These are phyloP conservation scores for Oligia strigilis DNA, from an alignment of 2,888 invertebrate genomes.

Conservation along the genomic window DNA sequence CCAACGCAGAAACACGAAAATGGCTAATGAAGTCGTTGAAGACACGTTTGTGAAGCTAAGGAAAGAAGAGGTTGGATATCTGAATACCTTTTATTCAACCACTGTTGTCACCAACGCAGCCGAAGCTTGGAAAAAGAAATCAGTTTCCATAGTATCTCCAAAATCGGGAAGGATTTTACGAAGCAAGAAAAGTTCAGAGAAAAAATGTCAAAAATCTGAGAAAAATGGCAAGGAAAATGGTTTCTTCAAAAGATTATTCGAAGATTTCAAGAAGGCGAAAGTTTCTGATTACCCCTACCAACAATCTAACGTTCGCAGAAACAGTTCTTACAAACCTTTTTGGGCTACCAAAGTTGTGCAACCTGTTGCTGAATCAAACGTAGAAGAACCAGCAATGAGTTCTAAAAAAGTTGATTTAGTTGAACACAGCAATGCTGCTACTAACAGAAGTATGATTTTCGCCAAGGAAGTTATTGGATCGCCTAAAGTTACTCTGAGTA, in stretches of 20 bases:
- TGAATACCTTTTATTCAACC: constrained; percentile 76
- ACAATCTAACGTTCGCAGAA: constrained; percentile 77
- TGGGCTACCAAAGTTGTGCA: constrained; percentile 82
- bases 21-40: constrained; percentile 79
- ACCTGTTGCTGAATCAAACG: constrained; percentile 28
- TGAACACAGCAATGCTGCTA: constrained; percentile 67
- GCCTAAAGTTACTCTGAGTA: constrained; percentile 71
- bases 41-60: constrained; percentile 75
- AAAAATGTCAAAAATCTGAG: constrained; percentile 46
- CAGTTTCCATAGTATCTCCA: constrained; percentile 82
- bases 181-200: constrained; percentile 63
- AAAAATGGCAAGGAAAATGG: constrained; percentile 60
- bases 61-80: constrained; percentile 78
- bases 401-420: constrained; percentile 54
- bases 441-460: constrained; percentile 72
- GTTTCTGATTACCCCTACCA: constrained; percentile 83
- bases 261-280: constrained; percentile 81
- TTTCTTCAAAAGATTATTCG: constrained; percentile 80
- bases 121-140: constrained; percentile 81
- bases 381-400: constrained; percentile 49
- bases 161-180: constrained; percentile 80
- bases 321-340: constrained; percentile 82
- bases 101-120: constrained; percentile 70
- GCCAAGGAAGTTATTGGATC: constrained; percentile 68
- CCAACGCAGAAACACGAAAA: constrained; percentile 63